phyloP scores from a whole-genome alignment of 2,888 invertebrate species.

The Prosapia bicincta region DNA sequence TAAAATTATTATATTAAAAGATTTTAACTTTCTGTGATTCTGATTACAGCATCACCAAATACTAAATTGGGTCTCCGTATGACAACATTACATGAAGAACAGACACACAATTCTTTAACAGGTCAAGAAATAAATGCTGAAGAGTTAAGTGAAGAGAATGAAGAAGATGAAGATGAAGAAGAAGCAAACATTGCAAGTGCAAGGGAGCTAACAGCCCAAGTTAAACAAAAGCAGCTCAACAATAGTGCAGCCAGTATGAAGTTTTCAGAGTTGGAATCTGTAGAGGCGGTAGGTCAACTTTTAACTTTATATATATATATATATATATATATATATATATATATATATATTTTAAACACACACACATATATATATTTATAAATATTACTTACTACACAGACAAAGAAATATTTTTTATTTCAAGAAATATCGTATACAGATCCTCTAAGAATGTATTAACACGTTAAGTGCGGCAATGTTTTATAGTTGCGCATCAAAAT shows the following conservation, averaged over 20 bases:
- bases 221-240: not conserved
- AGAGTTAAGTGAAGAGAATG: conserved; percentile 43
- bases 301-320: too few relatives aligned
- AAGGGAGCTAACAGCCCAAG: not conserved
- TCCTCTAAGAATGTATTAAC: too few relatives aligned
- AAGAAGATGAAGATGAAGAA: conserved; percentile 40
- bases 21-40: not conserved
- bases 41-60: conserved; percentile 71
- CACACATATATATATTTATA: too few relatives aligned
- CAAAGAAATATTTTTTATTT: too few relatives aligned
- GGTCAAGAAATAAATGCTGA: conserved; percentile 22
- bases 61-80: conserved; percentile 80
- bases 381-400: too few relatives aligned
- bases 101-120: conserved; percentile 37
- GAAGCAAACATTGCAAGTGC: conserved; percentile 11
- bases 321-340: too few relatives aligned
- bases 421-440: too few relatives aligned
- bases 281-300: not conserved
- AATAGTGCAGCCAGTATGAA: not conserved
- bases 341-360: too few relatives aligned
- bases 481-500: too few relatives aligned
- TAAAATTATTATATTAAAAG: not conserved
- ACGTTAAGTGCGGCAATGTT: too few relatives aligned
- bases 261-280: not conserved
- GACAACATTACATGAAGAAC: conserved; percentile 90